Percentiles rank a stretch among this genome's conserved stretches.
phyloP scores from a whole-genome alignment of 2,888 invertebrate genomes.

The Rhingia rostrata region DNA sequence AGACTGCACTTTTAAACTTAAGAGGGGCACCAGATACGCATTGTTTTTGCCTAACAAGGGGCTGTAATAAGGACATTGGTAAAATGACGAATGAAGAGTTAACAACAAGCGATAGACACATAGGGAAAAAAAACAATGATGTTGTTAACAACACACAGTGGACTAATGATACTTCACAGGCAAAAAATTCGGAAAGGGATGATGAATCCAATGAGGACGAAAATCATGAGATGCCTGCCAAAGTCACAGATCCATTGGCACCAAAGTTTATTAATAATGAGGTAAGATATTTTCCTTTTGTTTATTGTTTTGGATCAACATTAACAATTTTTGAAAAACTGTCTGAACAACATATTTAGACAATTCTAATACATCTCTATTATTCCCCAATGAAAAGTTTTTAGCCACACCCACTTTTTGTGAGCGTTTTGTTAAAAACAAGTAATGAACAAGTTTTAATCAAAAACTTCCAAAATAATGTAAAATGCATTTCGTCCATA shows the following conservation, averaged over 20 bases:
- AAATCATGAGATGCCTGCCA: slow-evolving; percentile 79
- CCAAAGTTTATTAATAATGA: slow-evolving; percentile 81
- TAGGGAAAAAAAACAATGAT: slow-evolving; percentile 64
- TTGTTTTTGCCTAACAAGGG: slow-evolving; percentile 14
- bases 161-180: slow-evolving; percentile 43
- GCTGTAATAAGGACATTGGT: neutral
- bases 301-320: too few relatives aligned
- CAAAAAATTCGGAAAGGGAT: slow-evolving; percentile 48
- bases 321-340: too few relatives aligned
- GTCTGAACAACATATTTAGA: too few relatives aligned
- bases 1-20: slow-evolving; percentile 39
- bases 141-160: slow-evolving; percentile 65
- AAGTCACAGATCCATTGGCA: slow-evolving; percentile 82
- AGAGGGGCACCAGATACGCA: slow-evolving; percentile 34
- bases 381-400: too few relatives aligned
- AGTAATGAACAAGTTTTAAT: too few relatives aligned
- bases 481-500: too few relatives aligned
- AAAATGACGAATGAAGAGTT: slow-evolving; percentile 75
- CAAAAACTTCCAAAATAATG: too few relatives aligned
- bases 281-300: slow-evolving; percentile 75
- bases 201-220: slow-evolving; percentile 81
- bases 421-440: too few relatives aligned
- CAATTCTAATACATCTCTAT: too few relatives aligned
- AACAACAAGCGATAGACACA: slow-evolving; percentile 61
- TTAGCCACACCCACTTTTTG: too few relatives aligned